These are phyloP conservation scores for Phanerotoma sp. DNA, from an alignment of 2,888 invertebrate species.

Conservation along the genomic window DNA sequence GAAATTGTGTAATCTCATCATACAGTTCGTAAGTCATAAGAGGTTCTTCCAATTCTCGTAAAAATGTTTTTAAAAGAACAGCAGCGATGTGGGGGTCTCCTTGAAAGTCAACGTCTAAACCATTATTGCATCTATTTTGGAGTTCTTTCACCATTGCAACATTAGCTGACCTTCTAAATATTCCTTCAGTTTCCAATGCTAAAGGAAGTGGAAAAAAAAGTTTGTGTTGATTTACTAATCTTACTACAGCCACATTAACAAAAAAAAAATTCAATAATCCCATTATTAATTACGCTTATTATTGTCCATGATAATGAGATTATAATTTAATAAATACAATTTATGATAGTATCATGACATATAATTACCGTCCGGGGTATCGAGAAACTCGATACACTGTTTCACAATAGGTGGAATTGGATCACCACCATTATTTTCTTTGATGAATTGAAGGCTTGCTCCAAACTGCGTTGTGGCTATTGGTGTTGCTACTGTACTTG, in stretches of 20 bases:
- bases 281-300: slow-evolving; percentile 3
- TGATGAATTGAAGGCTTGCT: slow-evolving; percentile 88
- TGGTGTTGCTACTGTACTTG: slow-evolving; percentile 50
- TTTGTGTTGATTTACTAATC: too few relatives aligned
- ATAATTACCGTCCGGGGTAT: slow-evolving; percentile 80
- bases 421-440: slow-evolving; percentile 78
- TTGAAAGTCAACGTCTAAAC: slow-evolving; percentile 76
- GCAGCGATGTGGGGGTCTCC: slow-evolving; percentile 90
- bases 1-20: slow-evolving; percentile 88
- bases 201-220: slow-evolving; percentile 44
- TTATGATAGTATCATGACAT: background rate
- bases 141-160: slow-evolving; percentile 80
- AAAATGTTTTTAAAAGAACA: slow-evolving; percentile 91
- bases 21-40: slow-evolving; percentile 90
- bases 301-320: too few relatives aligned
- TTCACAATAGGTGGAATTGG: slow-evolving; percentile 91
- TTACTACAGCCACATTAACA: slow-evolving; percentile 23
- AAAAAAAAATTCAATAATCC: slow-evolving; percentile 9
- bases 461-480: slow-evolving; percentile 90
- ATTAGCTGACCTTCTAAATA: slow-evolving; percentile 93
- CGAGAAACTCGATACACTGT: slow-evolving; percentile 88
- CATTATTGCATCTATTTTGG: slow-evolving; percentile 83
- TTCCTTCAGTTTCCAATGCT: slow-evolving; percentile 93
- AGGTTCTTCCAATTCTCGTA: slow-evolving; percentile 89
- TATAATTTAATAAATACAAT: too few relatives aligned